These are phyloP conservation scores for Aspiorhynchus laticeps DNA, from an alignment of 2,113 vertebrate genomes.

Conservation along the genomic window DNA sequence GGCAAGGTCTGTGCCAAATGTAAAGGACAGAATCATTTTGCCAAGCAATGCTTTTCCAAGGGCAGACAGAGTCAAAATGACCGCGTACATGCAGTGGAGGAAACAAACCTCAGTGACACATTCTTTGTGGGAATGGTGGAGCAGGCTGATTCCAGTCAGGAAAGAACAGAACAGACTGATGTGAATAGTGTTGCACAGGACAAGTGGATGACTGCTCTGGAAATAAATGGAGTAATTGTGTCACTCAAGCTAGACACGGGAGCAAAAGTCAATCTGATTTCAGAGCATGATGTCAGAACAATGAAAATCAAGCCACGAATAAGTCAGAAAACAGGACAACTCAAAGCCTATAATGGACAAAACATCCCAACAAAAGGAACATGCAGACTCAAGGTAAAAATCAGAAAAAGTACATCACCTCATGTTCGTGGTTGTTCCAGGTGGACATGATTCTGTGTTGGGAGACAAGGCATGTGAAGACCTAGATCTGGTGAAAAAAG, in stretches of 20 bases:
- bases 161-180: conserved; percentile 8
- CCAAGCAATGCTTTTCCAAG: background rate
- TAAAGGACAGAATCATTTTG: background rate
- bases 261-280: conserved; percentile 51
- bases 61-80: background rate
- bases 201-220: conserved; percentile 27
- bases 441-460: conserved; percentile 39
- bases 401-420: conserved; percentile 18
- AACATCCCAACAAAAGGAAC: conserved; percentile 11
- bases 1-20: background rate
- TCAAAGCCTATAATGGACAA: conserved; percentile 39
- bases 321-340: background rate
- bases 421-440: conserved; percentile 39
- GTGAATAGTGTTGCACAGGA: conserved; percentile 4
- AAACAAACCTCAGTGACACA: background rate
- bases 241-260: conserved; percentile 37
- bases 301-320: conserved; percentile 29
- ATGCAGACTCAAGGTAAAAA: conserved; percentile 20
- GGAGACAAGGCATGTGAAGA: conserved; percentile 46
- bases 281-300: conserved; percentile 4
- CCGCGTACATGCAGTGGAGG: background rate
- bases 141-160: background rate
- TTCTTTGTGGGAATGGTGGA: conserved; percentile 29
- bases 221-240: background rate
- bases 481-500: conserved; percentile 16